phyloP scores from a whole-genome alignment of 2,113 vertebrate species.

The Chrysemys picta region DNA sequence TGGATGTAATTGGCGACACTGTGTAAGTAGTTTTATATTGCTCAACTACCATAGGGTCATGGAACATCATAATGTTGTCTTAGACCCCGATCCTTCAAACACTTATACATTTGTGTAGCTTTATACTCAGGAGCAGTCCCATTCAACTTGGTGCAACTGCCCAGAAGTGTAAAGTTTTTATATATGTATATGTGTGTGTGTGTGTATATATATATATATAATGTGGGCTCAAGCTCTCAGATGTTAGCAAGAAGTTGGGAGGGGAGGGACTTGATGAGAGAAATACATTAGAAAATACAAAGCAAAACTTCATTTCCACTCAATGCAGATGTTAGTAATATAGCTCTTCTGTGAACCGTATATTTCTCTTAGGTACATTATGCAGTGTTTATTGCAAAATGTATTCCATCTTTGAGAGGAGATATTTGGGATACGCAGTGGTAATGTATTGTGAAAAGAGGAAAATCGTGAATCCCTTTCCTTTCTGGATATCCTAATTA shows the following conservation, averaged over 20 bases:
- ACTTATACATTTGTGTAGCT: not conserved
- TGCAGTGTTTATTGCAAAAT: not conserved
- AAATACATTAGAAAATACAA: not conserved
- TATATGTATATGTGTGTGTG: not conserved
- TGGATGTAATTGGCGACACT: not conserved
- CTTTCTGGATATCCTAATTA: not conserved
- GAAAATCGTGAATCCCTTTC: not conserved
- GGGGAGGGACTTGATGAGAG: not conserved
- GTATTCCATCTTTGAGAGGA: not conserved
- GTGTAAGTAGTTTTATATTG: not conserved
- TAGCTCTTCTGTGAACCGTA: not conserved
- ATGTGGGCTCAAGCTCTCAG: not conserved
- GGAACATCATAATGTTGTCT: not conserved
- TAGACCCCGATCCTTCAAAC: not conserved
- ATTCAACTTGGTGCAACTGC: not conserved
- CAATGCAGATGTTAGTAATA: not conserved
- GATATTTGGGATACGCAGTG: not conserved
- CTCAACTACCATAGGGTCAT: not conserved
- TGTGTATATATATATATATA: not conserved
- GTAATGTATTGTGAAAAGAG: not conserved
- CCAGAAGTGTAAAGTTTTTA: not conserved
- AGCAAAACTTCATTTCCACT: not conserved
- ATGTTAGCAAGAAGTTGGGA: not conserved
- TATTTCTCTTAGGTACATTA: not conserved
- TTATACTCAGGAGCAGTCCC: not conserved